A percentile compares a stretch with the other conserved stretches of the same genome.
Conservation (phyloP, 1,140 invertebrate genomes). For the Aleiodes sp. region DNA sequence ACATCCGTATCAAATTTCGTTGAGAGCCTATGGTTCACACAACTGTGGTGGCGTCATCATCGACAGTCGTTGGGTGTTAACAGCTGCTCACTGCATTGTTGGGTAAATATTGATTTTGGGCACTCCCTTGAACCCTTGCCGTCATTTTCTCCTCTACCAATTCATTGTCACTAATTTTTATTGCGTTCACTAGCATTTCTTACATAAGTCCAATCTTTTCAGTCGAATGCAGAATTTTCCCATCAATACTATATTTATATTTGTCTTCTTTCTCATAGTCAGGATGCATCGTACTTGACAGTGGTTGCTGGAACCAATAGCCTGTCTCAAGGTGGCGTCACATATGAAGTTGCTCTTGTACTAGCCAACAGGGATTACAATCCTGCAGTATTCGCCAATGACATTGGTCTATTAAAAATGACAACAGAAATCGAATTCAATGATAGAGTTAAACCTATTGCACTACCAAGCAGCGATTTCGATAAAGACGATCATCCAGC, state of each 20-base stretch:
- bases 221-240: too few relatives aligned
- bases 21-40: constrained; percentile 54
- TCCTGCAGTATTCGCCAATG: constrained; percentile 49
- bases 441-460: constrained; percentile 49
- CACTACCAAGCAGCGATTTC: constrained; percentile 39
- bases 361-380: constrained; percentile 55
- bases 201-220: not conserved
- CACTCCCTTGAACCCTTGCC: not conserved
- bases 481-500: constrained; percentile 34
- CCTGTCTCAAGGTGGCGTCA: constrained; percentile 36
- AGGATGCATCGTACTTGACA: not conserved
- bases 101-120: constrained; percentile 40
- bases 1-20: constrained; percentile 64
- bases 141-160: not conserved
- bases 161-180: not conserved
- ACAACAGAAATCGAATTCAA: constrained; percentile 46
- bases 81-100: constrained; percentile 66
- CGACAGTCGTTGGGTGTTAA: constrained; percentile 62
- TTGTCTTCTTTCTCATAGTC: too few relatives aligned
- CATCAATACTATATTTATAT: too few relatives aligned
- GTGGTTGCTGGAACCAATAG: constrained; percentile 43
- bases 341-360: constrained; percentile 47
- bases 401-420: constrained; percentile 65
- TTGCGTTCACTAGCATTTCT: not conserved
- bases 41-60: constrained; percentile 68